These are phyloP conservation scores for Protaetia brevitarsis DNA, from an alignment of 1,140 invertebrate species.

Conservation along the genomic window DNA sequence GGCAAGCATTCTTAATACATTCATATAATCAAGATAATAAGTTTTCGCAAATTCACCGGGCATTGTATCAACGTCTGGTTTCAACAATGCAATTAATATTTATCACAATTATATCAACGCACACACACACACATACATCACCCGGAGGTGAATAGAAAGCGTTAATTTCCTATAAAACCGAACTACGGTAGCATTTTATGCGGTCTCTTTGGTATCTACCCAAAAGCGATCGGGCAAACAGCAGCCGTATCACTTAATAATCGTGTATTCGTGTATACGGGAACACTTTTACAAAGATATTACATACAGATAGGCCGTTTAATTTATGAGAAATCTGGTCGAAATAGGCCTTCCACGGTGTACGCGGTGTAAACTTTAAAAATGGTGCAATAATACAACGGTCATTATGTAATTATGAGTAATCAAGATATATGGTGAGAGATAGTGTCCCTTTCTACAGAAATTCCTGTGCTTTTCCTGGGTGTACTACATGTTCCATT, in stretches of 20 bases:
- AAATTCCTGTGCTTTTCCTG: neutral
- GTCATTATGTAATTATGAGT: constrained; percentile 4
- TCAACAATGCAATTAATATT: constrained; percentile 15
- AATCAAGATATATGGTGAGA: neutral
- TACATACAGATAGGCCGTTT: neutral
- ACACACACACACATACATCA: neutral
- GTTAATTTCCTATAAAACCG: constrained; percentile 4
- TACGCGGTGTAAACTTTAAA: neutral
- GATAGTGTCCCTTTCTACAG: neutral
- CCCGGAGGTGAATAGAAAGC: constrained; percentile 11
- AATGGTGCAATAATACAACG: neutral
- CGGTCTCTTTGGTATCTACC: neutral
- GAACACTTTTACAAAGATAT: neutral
- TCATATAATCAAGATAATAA: too few species aligned
- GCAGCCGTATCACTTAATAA: too few species aligned
- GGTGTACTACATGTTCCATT: too few species aligned
- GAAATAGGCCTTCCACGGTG: neutral
- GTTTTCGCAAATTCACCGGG: neutral
- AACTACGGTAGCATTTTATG: neutral
- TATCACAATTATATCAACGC: neutral
- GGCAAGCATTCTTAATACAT: too few species aligned
- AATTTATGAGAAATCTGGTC: neutral
- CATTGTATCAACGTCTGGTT: neutral
- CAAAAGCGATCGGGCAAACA: neutral
- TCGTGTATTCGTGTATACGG: neutral